A percentile compares a stretch with the other conserved stretches of the same genome.
These are phyloP conservation scores for Danaus chrysippus DNA, from an alignment of 2,888 invertebrate genomes.

Conservation along the genomic window DNA sequence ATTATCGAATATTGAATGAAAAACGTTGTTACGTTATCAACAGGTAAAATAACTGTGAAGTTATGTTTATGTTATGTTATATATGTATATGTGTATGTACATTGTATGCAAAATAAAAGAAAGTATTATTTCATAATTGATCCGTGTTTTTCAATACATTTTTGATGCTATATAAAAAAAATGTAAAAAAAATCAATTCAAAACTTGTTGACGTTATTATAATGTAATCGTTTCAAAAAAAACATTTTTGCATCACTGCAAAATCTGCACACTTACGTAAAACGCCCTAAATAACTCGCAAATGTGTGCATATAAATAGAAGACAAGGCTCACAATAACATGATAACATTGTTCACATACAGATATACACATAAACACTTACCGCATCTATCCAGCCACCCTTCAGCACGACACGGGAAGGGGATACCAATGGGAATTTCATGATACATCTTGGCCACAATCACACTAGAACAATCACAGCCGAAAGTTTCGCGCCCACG, in stretches of 20 bases:
- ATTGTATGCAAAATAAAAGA: no score
- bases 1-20: no score
- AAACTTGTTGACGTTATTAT: background rate
- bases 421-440: constrained; percentile 54
- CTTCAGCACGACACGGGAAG: constrained; percentile 71
- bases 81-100: no score
- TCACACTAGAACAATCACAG: constrained; percentile 46
- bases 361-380: constrained; percentile 36
- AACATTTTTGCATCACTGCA: constrained; percentile 38
- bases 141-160: no score
- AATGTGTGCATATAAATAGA: constrained; percentile 44
- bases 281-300: constrained; percentile 61
- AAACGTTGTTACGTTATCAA: no score
- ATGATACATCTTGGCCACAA: constrained; percentile 57
- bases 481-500: constrained; percentile 31
- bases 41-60: no score
- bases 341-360: constrained; percentile 8
- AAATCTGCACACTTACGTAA: constrained; percentile 61
- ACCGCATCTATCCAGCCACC: constrained; percentile 74
- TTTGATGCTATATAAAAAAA: no score
- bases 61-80: no score
- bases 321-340: constrained; percentile 30
- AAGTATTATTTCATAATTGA: no score
- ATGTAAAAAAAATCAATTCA: background rate
- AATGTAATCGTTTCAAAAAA: background rate